These are phyloP conservation scores for Dipodomys merriami DNA, from an alignment of 2,113 vertebrate genomes.

Conservation along the genomic window DNA sequence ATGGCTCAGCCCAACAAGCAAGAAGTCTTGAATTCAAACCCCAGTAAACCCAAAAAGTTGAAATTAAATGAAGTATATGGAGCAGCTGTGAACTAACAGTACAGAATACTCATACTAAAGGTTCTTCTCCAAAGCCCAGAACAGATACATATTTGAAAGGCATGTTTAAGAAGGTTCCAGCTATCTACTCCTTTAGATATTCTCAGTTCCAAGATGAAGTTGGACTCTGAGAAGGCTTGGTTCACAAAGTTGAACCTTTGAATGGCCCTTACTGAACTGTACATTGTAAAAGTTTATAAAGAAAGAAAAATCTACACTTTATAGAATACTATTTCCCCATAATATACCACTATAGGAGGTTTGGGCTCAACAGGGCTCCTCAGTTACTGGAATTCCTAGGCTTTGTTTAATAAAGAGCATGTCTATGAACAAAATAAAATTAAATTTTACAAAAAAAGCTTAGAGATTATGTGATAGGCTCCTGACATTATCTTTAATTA, in stretches of 20 bases:
- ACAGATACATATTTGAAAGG: background rate
- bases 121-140: background rate
- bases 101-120: background rate
- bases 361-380: background rate
- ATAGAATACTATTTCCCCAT: background rate
- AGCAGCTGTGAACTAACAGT: background rate
- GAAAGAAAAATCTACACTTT: background rate
- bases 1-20: no score
- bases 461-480: background rate
- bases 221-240: background rate
- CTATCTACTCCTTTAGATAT: background rate
- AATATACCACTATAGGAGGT: background rate
- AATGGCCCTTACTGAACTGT: background rate
- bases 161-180: background rate
- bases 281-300: conserved; percentile 3
- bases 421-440: background rate
- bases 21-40: no score
- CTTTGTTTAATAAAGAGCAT: background rate
- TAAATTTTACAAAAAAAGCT: background rate
- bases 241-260: background rate
- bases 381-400: background rate
- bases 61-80: background rate
- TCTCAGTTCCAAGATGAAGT: background rate
- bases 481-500: background rate
- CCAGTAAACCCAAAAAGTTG: no score